Percentiles rank a stretch among this genome's conserved stretches.
Conservation (phyloP, 2,797 vertebrate species). For the Melanogrammus aeglefinus region DNA sequence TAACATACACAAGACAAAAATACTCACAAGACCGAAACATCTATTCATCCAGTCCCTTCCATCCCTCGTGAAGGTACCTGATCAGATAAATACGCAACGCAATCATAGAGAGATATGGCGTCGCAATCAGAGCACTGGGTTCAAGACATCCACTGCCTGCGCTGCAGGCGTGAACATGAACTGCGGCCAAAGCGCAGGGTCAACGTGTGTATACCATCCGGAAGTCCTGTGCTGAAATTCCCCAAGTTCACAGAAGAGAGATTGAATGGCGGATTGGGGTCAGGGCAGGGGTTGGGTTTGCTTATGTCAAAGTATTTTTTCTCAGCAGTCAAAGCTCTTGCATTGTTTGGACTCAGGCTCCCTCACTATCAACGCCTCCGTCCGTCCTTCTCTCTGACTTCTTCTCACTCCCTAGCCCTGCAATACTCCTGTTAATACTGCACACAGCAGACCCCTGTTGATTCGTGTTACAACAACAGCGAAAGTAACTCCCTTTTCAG, state of each 20-base stretch:
- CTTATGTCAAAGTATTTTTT: neutral
- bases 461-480: neutral
- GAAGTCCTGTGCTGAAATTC: neutral
- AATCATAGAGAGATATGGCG: slow-evolving; percentile 52
- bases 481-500: neutral
- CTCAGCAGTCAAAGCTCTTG: neutral
- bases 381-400: neutral
- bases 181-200: neutral
- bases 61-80: slow-evolving; percentile 15
- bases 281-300: neutral
- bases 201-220: neutral
- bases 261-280: neutral
- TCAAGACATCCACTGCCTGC: slow-evolving; percentile 31
- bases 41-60: neutral
- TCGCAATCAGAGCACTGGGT: slow-evolving; percentile 50
- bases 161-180: slow-evolving; percentile 11
- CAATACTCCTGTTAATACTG: neutral
- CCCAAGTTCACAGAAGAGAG: neutral
- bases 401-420: neutral
- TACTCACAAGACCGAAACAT: neutral
- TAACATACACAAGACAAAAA: neutral
- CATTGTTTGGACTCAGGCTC: neutral
- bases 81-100: slow-evolving; percentile 17
- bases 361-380: neutral
- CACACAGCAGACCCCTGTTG: neutral